Conservation (phyloP, 2,888 invertebrate species). For the Tillus elongatus region DNA sequence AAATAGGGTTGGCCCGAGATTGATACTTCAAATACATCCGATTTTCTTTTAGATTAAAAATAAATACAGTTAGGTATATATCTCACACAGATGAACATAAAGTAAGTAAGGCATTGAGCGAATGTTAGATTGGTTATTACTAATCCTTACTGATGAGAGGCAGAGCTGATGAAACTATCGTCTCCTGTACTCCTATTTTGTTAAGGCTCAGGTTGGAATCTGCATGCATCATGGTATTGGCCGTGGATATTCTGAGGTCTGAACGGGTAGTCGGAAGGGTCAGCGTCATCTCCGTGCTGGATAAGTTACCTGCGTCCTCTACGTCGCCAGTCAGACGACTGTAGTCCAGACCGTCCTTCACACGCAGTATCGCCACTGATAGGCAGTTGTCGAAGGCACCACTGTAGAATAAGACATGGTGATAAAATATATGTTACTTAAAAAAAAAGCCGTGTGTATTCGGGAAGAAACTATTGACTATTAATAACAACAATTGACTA, state of each 20-base stretch:
- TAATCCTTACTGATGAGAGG: slow-evolving; percentile 26
- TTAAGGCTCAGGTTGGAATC: slow-evolving; percentile 63
- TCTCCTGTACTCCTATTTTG: slow-evolving; percentile 34
- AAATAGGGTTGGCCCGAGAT: too few relatives aligned
- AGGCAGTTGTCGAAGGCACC: slow-evolving; percentile 88
- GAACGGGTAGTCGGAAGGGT: slow-evolving; percentile 26
- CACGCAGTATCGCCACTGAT: slow-evolving; percentile 80
- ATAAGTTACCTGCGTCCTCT: slow-evolving; percentile 30
- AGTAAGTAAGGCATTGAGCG: too few relatives aligned
- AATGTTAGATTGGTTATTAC: not conserved
- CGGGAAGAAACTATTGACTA: not conserved
- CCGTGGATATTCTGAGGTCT: slow-evolving; percentile 37
- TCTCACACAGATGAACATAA: too few relatives aligned
- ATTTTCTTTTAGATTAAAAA: too few relatives aligned
- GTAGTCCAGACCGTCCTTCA: slow-evolving; percentile 80
- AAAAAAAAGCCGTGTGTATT: slow-evolving; percentile 10
- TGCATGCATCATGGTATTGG: slow-evolving; percentile 54
- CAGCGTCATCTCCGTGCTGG: slow-evolving; percentile 39
- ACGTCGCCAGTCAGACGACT: slow-evolving; percentile 40
- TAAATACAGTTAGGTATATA: too few relatives aligned
- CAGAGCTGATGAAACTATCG: slow-evolving; percentile 21
- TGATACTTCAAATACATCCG: too few relatives aligned
- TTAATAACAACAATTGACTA: slow-evolving; percentile 6
- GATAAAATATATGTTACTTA: too few relatives aligned
- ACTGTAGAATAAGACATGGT: slow-evolving; percentile 49